Evolutionary conservation across 2,797 vertebrate species (phyloP).

Genomic region (Distichodus sexfasciatus): DNA sequence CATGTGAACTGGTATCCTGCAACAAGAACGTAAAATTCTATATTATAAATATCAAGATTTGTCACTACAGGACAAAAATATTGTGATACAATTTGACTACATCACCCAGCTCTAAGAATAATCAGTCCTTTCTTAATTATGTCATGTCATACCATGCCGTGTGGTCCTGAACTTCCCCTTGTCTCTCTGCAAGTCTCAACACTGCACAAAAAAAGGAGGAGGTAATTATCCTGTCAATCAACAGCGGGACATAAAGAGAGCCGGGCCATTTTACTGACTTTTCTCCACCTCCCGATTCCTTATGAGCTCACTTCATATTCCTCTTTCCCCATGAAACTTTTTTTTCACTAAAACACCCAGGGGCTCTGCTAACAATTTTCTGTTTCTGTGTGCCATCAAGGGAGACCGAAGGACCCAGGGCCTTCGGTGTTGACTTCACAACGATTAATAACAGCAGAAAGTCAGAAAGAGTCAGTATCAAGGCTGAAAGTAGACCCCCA

Average conservation of each 20-base stretch:
- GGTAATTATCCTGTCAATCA: conserved; percentile 4
- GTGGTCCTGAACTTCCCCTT: conserved; percentile 53
- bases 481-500: conserved; percentile 50
- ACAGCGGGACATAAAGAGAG: no score
- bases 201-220: neutral
- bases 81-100: no score
- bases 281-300: conserved; percentile 8
- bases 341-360: neutral
- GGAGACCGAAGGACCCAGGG: neutral
- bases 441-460: conserved; percentile 7
- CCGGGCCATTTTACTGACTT: neutral
- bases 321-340: neutral
- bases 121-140: no score
- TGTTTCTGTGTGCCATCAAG: conserved; percentile 9
- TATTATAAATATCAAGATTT: no score
- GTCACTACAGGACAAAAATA: no score
- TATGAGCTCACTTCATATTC: conserved; percentile 17
- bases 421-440: neutral
- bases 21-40: no score
- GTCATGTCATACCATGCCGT: no score
- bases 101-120: no score
- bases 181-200: conserved; percentile 7
- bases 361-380: conserved; percentile 13
- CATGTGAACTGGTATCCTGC: no score
- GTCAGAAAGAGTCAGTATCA: conserved; percentile 16